phyloP scores from a whole-genome alignment of 2,888 invertebrate species.

The Euclidia mi region DNA sequence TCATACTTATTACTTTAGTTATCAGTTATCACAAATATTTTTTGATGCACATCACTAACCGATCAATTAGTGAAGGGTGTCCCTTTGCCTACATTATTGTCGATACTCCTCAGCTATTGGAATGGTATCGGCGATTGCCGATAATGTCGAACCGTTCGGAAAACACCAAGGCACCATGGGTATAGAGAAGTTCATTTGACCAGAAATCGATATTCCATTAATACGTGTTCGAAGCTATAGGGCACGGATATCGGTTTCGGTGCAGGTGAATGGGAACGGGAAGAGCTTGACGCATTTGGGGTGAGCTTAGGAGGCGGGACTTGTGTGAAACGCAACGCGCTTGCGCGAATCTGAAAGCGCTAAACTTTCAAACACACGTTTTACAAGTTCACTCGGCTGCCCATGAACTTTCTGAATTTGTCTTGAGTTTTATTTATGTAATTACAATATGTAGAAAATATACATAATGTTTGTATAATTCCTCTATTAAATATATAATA shows the following conservation, averaged over 20 bases:
- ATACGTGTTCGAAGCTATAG: conserved; percentile 83
- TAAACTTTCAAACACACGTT: not conserved
- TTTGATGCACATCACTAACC: not conserved
- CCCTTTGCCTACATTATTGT: conserved; percentile 45
- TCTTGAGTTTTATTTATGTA: no score
- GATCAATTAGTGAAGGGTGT: conserved; percentile 22
- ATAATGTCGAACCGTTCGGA: conserved; percentile 90
- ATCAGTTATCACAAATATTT: no score
- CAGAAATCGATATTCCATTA: conserved; percentile 88
- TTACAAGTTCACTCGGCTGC: no score
- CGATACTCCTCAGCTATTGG: conserved; percentile 74
- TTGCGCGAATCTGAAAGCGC: conserved; percentile 32
- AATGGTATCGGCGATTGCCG: conserved; percentile 88
- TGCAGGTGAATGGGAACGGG: conserved; percentile 74
- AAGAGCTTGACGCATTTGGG: conserved; percentile 68
- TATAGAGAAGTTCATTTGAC: conserved; percentile 76
- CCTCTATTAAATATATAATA: no score
- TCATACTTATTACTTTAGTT: no score
- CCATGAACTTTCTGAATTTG: no score
- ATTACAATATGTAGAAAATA: no score
- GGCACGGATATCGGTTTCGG: conserved; percentile 76
- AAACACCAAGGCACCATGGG: conserved; percentile 86
- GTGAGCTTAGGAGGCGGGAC: conserved; percentile 32
- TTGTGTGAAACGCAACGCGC: conserved; percentile 22
- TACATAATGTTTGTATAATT: no score